These are phyloP conservation scores for Scyliorhinus canicula DNA, from an alignment of 2,797 vertebrate genomes.

Conservation along the genomic window DNA sequence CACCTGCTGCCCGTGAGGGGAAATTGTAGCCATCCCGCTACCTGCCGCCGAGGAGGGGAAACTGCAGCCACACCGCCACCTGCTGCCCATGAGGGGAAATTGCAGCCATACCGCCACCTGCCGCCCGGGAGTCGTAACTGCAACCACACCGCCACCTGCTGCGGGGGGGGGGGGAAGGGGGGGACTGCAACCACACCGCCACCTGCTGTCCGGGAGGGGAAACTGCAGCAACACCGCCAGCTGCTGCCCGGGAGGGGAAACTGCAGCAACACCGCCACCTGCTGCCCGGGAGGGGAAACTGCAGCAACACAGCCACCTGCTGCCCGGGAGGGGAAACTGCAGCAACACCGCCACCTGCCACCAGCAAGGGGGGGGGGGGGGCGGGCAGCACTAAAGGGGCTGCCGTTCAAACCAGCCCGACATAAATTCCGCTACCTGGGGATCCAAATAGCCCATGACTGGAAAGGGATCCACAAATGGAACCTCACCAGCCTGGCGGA, in stretches of 20 bases:
- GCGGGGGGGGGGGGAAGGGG: too few species aligned
- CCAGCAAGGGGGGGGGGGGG: conserved; percentile 43
- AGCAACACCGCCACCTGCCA: neutral
- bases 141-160: neutral
- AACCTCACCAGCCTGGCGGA: too few species aligned
- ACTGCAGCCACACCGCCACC: conserved; percentile 26
- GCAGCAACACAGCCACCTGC: neutral
- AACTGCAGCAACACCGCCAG: neutral
- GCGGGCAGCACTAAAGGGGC: too few species aligned
- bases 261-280: too few species aligned
- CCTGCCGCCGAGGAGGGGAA: fast-evolving
- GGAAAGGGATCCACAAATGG: too few species aligned
- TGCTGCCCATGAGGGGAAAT: fast-evolving
- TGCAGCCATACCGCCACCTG: neutral
- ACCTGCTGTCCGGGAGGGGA: neutral
- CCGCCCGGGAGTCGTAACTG: fast-evolving
- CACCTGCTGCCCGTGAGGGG: fast-evolving
- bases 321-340: neutral
- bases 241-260: fast-evolving
- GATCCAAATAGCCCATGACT: too few species aligned
- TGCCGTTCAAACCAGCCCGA: too few species aligned
- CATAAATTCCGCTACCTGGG: too few species aligned
- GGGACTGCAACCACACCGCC: too few species aligned
- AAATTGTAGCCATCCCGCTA: fast-evolving
- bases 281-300: neutral